Percentiles rank a stretch among this genome's conserved stretches.
Conservation (phyloP, 2,113 vertebrate genomes). For the Mola mola region DNA sequence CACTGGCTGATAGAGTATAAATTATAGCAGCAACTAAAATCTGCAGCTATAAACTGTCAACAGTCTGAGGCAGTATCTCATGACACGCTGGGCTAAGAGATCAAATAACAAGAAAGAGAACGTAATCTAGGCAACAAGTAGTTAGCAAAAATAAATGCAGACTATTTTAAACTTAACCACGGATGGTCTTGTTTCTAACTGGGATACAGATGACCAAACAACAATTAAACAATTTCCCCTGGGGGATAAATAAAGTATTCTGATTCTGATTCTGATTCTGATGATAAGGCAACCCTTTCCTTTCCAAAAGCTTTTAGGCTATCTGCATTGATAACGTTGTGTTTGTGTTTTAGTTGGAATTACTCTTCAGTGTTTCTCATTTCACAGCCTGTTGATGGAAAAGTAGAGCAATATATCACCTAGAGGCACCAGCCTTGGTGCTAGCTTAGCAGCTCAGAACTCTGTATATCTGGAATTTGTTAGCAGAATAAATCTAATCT, state of each 20-base stretch:
- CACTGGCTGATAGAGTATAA: no score
- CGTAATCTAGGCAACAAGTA: constrained; percentile 74
- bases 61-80: constrained; percentile 60
- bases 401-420: constrained; percentile 1
- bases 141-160: constrained; percentile 78
- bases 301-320: constrained; percentile 23
- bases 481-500: constrained; percentile 30
- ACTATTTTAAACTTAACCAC: constrained; percentile 76
- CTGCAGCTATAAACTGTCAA: constrained; percentile 46
- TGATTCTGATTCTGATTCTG: no score
- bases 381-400: not conserved
- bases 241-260: no score
- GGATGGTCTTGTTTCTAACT: constrained; percentile 66
- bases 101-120: constrained; percentile 81
- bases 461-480: constrained; percentile 24
- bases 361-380: constrained; percentile 10
- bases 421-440: constrained; percentile 18
- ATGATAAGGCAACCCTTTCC: constrained; percentile 30
- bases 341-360: constrained; percentile 11
- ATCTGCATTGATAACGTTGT: constrained; percentile 6
- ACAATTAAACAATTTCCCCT: no score
- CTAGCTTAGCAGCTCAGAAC: constrained; percentile 22
- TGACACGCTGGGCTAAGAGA: constrained; percentile 57
- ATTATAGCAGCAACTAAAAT: constrained; percentile 15
- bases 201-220: constrained; percentile 55